Evolutionary conservation across 1,140 invertebrate genomes (phyloP).

Genomic region (Pseudachorutes palmiensis): DNA sequence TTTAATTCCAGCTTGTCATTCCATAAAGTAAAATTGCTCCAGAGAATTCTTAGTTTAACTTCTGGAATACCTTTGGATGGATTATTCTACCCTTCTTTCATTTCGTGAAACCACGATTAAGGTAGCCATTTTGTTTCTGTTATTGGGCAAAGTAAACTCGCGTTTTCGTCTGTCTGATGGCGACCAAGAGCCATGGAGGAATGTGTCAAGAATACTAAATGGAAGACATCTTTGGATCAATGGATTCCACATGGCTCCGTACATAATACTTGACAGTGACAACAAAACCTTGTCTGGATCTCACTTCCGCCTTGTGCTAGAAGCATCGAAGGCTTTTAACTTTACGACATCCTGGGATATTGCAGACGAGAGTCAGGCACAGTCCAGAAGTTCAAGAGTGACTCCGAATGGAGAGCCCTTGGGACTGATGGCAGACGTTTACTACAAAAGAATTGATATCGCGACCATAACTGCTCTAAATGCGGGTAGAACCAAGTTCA

Average conservation of each 20-base stretch:
- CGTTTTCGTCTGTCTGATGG: too few relatives aligned
- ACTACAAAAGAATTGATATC: background rate
- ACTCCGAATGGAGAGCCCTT: background rate
- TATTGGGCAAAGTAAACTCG: too few relatives aligned
- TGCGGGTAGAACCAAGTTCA: background rate
- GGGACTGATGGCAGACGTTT: background rate
- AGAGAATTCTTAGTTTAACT: too few relatives aligned
- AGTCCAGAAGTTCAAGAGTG: background rate
- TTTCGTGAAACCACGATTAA: too few relatives aligned
- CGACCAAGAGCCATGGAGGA: background rate
- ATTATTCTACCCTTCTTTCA: too few relatives aligned
- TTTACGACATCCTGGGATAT: background rate
- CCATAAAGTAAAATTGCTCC: too few relatives aligned
- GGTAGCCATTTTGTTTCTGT: too few relatives aligned
- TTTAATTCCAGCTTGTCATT: too few relatives aligned
- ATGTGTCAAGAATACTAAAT: background rate
- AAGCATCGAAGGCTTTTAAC: background rate
- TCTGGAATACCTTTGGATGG: too few relatives aligned
- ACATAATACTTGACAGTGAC: background rate
- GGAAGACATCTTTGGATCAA: background rate
- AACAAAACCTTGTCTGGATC: background rate
- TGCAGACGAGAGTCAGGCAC: background rate
- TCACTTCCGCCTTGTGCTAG: background rate
- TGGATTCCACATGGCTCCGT: background rate
- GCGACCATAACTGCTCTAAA: background rate